A percentile compares a stretch with the other conserved stretches of the same genome.
Evolutionary conservation across 2,888 invertebrate genomes (phyloP).

Genomic region (Odontocolon sp.): DNA sequence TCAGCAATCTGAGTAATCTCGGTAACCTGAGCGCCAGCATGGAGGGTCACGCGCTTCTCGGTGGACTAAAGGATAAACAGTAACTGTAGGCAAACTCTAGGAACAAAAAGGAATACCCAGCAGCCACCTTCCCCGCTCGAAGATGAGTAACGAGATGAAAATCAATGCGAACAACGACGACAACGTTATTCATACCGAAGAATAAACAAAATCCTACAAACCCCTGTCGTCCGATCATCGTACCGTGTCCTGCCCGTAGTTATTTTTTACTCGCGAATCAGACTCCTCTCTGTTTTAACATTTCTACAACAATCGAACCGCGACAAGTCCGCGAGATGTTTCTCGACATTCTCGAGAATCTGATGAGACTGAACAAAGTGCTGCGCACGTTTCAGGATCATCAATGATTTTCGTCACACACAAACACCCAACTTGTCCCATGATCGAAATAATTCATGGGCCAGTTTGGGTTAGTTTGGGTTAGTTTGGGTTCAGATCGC

Average conservation of each 20-base stretch:
- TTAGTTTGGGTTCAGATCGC: too few species aligned
- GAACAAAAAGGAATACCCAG: conserved; percentile 17
- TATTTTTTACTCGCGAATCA: conserved; percentile 15
- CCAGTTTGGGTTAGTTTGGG: too few species aligned
- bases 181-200: not conserved
- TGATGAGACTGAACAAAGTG: conserved; percentile 10
- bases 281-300: not conserved
- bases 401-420: not conserved
- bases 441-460: too few species aligned
- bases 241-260: conserved; percentile 26
- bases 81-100: conserved; percentile 63
- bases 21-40: conserved; percentile 78
- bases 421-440: too few species aligned
- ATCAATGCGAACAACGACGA: conserved; percentile 10
- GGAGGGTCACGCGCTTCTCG: conserved; percentile 78
- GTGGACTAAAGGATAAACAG: conserved; percentile 79
- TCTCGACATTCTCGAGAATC: not conserved
- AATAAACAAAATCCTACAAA: conserved; percentile 8
- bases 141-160: conserved; percentile 9
- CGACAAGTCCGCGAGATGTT: not conserved
- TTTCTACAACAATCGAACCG: not conserved
- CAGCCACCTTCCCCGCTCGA: not conserved
- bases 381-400: conserved; percentile 47
- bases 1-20: conserved; percentile 77
- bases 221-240: not conserved